phyloP scores from a whole-genome alignment of 2,113 vertebrate genomes.

The Daubentonia madagascariensis region DNA sequence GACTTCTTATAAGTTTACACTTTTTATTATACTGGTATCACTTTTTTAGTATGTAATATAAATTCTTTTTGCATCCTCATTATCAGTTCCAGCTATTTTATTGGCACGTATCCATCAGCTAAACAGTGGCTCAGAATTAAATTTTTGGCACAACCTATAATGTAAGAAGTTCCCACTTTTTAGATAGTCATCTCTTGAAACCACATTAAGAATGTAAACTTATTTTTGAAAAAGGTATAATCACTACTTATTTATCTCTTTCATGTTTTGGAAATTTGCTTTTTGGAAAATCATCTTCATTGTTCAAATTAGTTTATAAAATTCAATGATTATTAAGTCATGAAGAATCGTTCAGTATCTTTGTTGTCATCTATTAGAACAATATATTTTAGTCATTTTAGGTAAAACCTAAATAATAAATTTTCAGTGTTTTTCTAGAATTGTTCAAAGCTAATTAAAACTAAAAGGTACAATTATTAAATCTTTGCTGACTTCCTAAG shows the following conservation, averaged over 20 bases:
- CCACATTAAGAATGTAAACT: neutral
- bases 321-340: neutral
- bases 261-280: neutral
- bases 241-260: neutral
- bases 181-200: neutral
- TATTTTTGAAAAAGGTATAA: neutral
- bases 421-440: constrained; percentile 23
- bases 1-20: neutral
- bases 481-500: constrained; percentile 56
- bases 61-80: neutral
- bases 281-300: constrained; percentile 15
- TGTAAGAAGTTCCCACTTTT: neutral
- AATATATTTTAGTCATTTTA: neutral
- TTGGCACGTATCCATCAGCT: neutral
- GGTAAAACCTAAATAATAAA: neutral
- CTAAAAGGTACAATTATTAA: constrained; percentile 52
- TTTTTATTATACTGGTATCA: neutral
- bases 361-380: neutral
- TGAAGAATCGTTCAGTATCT: neutral
- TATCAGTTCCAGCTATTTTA: neutral
- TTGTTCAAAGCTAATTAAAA: constrained; percentile 54
- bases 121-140: neutral
- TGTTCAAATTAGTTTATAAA: neutral
- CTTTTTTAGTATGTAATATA: neutral
- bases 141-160: neutral